Base-by-base conservation (phyloP, 2,113 vertebrate genomes). In the Hiodon alosoides region DNA sequence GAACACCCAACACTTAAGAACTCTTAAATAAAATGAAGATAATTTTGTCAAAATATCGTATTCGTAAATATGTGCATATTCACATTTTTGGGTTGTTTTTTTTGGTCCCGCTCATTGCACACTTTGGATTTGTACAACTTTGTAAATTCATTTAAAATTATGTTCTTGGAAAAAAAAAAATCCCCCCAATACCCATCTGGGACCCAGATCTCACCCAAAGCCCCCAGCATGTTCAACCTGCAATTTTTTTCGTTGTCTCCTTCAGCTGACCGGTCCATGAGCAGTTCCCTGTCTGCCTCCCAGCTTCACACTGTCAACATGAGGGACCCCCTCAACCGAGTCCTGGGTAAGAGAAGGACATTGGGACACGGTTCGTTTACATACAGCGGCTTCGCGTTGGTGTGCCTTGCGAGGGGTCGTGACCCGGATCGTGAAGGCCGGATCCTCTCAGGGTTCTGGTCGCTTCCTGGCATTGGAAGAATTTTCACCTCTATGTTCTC, bases 221-320 rank as follows among this genome's bases (percentile, higher is more conserved):
- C n/a, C n/a, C 17, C 2, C 8, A 3, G 9, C 3, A n/a, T 53
- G 4, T 6, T 2, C 67, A 47, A 10, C 11, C 31, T 48, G 9
- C 71, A 3, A 62, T 59, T 55, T 69, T 55, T 67, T 11, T 53
- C 51, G 71, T 71, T 73, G 11, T 1, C 48, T 16, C 72, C 64
- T 55, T 9, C 67, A 91, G 92, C 93, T 71, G 97, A 99, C 81
- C 91, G 94, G 16, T 94, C 95, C 0, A 98, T 98, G 95, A 98
- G 94, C 90, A 97, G 86, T 83, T 98, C 96, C 0, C 91, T 98
- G 2, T 98, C 97, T 0, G 95, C 97, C 72, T 98, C 97, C 50
- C 97, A 99, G 86, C 95, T 99, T 0, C 97, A 99, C 89, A 95
- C 95, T 0, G 93, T 98, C 84, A 99, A 96, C 90, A 98, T 98